Evolutionary conservation across 35 echinoderm and acorn worm species (phyloP).

Genomic region (Anneissia japonica): DNA sequence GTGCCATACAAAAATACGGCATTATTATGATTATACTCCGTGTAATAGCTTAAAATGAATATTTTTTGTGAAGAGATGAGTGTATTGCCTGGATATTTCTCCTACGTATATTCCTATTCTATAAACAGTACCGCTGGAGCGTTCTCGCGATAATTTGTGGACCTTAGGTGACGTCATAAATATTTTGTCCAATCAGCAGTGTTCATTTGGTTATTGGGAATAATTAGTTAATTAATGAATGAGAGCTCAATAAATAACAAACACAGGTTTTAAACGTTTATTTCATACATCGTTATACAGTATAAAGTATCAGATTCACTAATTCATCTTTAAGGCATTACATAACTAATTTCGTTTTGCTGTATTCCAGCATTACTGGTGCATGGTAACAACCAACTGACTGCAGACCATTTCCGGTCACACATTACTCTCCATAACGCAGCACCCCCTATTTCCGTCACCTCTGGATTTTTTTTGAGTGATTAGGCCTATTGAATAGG

Average conservation of each 20-base stretch:
- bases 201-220: not conserved
- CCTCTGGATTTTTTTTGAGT: no score
- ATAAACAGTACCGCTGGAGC: not conserved
- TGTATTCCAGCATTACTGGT: no score
- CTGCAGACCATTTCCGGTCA: no score
- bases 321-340: no score
- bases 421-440: no score
- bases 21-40: not conserved
- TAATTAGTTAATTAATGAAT: not conserved
- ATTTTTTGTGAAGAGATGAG: no score
- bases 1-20: not conserved
- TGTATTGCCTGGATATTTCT: not conserved
- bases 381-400: no score
- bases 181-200: not conserved
- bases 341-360: no score
- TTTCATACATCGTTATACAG: not conserved
- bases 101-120: not conserved
- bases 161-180: not conserved
- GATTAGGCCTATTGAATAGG: no score
- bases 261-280: not conserved
- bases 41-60: not conserved
- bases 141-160: not conserved
- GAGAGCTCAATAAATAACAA: not conserved
- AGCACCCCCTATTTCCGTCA: no score
- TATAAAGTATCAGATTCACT: no score